Evolutionary conservation across 2,113 vertebrate genomes (phyloP).

Genomic region (Hippocampus zosterae): DNA sequence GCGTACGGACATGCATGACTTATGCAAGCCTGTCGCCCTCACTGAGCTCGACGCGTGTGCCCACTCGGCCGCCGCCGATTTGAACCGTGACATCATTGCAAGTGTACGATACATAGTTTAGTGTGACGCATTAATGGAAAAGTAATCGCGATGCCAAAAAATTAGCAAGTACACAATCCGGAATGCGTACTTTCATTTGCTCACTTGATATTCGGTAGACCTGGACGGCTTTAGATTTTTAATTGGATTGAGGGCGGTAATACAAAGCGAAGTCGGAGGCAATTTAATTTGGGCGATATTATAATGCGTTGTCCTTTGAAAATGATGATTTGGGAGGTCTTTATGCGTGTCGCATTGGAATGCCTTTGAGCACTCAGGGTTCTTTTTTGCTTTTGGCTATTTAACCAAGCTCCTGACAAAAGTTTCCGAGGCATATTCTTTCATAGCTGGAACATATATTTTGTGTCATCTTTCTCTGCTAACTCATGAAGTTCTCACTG

Average conservation of each 20-base stretch:
- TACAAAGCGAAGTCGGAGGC: too few species aligned
- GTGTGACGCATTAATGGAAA: neutral
- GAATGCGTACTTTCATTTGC: neutral
- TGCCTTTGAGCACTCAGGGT: neutral
- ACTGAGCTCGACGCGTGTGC: slow-evolving; percentile 13
- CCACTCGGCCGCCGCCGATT: neutral
- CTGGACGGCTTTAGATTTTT: too few species aligned
- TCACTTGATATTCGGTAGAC: too few species aligned
- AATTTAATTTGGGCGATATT: neutral
- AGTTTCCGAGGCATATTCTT: neutral
- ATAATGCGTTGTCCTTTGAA: slow-evolving; percentile 5
- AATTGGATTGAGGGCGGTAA: too few species aligned
- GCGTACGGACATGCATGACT: neutral
- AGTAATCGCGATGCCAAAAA: too few species aligned
- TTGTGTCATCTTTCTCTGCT: neutral
- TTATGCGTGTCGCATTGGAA: slow-evolving; percentile 5
- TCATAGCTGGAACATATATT: neutral
- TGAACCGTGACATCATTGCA: neutral
- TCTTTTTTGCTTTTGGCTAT: neutral
- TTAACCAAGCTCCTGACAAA: neutral
- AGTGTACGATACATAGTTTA: neutral
- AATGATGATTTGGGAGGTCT: neutral
- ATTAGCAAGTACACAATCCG: neutral
- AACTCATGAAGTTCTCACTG: neutral
- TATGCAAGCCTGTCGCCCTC: slow-evolving; percentile 24